Evolutionary conservation across 2,113 vertebrate genomes (phyloP), one percentile per base, ranked within the genome.

Genomic region (Lagenorhynchus albirostris): DNA sequence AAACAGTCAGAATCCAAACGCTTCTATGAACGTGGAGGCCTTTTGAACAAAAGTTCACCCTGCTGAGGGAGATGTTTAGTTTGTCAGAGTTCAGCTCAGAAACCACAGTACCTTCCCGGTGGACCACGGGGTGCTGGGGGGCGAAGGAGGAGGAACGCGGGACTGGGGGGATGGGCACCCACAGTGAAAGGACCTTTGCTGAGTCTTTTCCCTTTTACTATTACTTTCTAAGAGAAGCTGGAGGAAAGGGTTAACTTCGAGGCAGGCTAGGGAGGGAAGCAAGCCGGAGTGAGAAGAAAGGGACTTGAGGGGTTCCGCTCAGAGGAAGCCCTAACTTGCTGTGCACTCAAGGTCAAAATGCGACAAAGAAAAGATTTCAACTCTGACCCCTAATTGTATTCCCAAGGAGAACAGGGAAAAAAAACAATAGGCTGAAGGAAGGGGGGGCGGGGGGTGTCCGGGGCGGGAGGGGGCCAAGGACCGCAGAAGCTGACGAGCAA

Each of bases 281-380:
- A 11, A 89, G 73, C 25, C 3, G 18, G 15, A 73, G 53, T 33
- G 15, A 68, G 36, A 79, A 79, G 65, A 44, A 85, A 60, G 82
- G 20, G n/a, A 26, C 65, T 1, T 21, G 44, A 44, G 68, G 74
- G 88, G 36, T n/a, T 81, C 65, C 47, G 7, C 70, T 55, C 2
- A 1, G 17, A 95, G 90, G 63, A 85, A 83, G 83, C 44, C 50
- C 88, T 47, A 85, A 91, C 88, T 91, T 58, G 53, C 58, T 67
- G 85, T 3, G 36, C 50, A 89, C 47, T 95, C 95, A 98, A 97
- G 90, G 95, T 96, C 96, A 95, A 94, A 95, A 97, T 55, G 65
- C 18, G 33, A 65, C 86, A 10, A 67, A 80, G 89, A 94, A 91
- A 86, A 96, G 82, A 87, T 60, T 88, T 96, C 93, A 95, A 93